phyloP scores from a whole-genome alignment of 2,113 vertebrate genomes.

The Numida meleagris region DNA sequence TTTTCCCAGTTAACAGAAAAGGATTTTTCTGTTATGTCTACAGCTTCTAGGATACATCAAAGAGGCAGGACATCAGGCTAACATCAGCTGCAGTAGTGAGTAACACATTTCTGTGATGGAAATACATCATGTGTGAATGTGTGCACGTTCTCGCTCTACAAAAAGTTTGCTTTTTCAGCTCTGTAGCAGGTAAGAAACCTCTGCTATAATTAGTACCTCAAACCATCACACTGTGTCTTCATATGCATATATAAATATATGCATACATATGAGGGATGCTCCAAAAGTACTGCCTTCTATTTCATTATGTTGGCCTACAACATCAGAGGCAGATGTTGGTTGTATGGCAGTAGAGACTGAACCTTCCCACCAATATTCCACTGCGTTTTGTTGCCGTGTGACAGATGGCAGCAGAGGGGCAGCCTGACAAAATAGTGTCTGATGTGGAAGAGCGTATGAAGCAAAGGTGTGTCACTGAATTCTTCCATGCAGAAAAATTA shows the following conservation, averaged over 20 bases:
- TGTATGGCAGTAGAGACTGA: too few relatives aligned
- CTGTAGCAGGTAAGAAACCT: background rate
- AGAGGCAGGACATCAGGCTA: background rate
- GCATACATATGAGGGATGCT: too few relatives aligned
- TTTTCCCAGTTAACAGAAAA: background rate
- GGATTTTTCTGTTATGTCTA: background rate
- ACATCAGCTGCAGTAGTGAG: background rate
- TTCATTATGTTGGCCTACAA: too few relatives aligned
- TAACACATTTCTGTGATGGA: background rate
- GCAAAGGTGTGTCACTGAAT: too few relatives aligned
- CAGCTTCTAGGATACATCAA: background rate
- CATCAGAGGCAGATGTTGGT: too few relatives aligned
- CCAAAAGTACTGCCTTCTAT: too few relatives aligned
- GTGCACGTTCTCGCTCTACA: background rate
- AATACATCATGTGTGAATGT: background rate
- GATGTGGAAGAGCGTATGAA: too few relatives aligned
- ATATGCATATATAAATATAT: background rate
- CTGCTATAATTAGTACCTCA: background rate
- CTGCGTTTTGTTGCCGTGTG: too few relatives aligned
- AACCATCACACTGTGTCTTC: background rate
- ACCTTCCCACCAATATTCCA: too few relatives aligned
- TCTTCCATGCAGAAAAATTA: too few relatives aligned
- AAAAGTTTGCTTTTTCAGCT: background rate
- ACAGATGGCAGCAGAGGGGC: too few relatives aligned
- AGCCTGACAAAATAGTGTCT: too few relatives aligned